phyloP scores from a whole-genome alignment of 2,888 invertebrate genomes.

The Anagyrus pseudococci region DNA sequence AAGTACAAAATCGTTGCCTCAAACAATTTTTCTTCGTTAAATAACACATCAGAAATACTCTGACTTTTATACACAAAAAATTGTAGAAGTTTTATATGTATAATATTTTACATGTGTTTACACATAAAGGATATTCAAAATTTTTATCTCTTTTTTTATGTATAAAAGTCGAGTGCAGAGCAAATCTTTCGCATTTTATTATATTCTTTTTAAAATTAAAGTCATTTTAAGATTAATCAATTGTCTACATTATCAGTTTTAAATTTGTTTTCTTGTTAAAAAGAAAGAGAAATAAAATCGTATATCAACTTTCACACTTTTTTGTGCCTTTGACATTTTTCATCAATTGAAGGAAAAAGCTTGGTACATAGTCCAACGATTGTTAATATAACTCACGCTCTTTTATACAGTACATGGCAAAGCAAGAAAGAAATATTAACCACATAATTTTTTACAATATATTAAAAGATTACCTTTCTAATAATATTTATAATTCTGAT shows the following conservation, averaged over 20 bases:
- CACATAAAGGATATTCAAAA: slow-evolving; percentile 15
- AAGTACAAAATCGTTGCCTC: slow-evolving; percentile 26
- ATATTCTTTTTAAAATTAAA: not conserved
- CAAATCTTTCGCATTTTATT: slow-evolving; percentile 26
- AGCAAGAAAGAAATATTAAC: too few species aligned
- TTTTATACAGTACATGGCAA: too few species aligned
- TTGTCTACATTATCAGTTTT: not conserved
- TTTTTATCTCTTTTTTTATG: slow-evolving; percentile 19
- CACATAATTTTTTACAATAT: slow-evolving; percentile 16
- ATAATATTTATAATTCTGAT: not conserved
- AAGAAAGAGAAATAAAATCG: slow-evolving; percentile 17
- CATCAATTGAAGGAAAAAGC: not conserved
- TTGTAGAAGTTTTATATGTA: slow-evolving; percentile 12
- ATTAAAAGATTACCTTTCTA: not conserved
- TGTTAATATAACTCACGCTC: too few species aligned
- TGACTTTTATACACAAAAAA: slow-evolving; percentile 33
- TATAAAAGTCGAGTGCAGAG: slow-evolving; percentile 35
- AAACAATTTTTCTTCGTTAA: slow-evolving; percentile 16
- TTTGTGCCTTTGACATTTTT: slow-evolving; percentile 35
- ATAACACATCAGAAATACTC: slow-evolving; percentile 29
- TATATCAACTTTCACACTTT: slow-evolving; percentile 14
- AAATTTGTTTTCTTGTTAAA: slow-evolving; percentile 1
- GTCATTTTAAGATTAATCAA: not conserved
- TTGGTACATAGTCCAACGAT: not conserved
- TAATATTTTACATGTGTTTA: slow-evolving; percentile 27